Base-by-base conservation (phyloP, 2,113 vertebrate genomes). In the Chaetura pelagica region DNA sequence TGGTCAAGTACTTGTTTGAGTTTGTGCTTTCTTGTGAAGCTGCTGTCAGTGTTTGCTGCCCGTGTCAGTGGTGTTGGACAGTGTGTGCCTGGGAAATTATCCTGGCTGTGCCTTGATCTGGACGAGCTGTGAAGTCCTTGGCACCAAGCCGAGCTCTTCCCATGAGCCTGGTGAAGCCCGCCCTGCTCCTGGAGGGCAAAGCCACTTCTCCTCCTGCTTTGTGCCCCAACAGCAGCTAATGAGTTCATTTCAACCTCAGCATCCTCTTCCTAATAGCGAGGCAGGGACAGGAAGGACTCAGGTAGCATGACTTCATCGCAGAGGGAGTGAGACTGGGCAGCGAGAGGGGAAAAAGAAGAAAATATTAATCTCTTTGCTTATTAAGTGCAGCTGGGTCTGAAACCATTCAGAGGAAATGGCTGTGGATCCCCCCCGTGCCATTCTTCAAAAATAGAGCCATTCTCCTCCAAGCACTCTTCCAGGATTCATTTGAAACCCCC, bases 31-130 rank as follows among this genome's bases (percentile, higher is more conserved):
- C 17, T 68, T 22, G 12, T 5, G 67, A n/a, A 63, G 67, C 40
- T 8, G 54, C 34, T 74, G 52, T 27, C 1, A 19, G 20, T 18
- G n/a, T 77, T 87, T n/a, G 58, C 62, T 52, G 23, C 81, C n/a
- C 9, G 3, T 2, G 0, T 3, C 2, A 12, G 16, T 3, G 18
- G 30, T 0, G 1, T 3, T 71, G 61, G 62, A 11, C 5, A 30
- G 38, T 46, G 30, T 34, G 4, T 2, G 12, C 21, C 38, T 40
- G 52, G 54, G 57, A 68, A 86, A 67, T 48, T 3, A 51, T 51
- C 77, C 55, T 38, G 2, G 13, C n/a, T 57, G 89, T 64, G 67
- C 42, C 83, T 66, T 15, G 71, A 46, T 67, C 71, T 1, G 5
- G 71, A 32, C 7, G 44, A 44, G 52, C 32, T 59, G 54, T 13